Evolutionary conservation across 1,140 invertebrate genomes (phyloP).

Genomic region (Ceratina japonica): DNA sequence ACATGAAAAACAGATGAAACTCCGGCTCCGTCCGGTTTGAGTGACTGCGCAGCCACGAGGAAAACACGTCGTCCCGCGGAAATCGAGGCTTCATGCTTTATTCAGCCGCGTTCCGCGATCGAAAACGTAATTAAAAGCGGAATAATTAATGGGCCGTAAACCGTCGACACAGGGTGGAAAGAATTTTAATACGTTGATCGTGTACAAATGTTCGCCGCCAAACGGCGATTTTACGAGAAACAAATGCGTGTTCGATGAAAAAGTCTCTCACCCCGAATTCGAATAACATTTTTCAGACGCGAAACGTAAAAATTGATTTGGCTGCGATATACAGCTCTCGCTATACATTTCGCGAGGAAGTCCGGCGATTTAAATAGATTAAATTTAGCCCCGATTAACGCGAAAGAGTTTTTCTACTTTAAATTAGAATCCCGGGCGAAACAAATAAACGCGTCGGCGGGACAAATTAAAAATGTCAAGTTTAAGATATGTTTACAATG

Average conservation of each 20-base stretch:
- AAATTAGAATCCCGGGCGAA: no score
- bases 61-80: background rate
- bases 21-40: background rate
- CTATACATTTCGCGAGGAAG: no score
- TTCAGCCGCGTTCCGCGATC: conserved; percentile 14
- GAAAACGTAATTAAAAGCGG: conserved; percentile 29
- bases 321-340: no score
- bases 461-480: background rate
- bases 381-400: no score
- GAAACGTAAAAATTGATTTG: background rate
- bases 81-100: conserved; percentile 23
- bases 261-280: no score
- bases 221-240: background rate
- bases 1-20: background rate
- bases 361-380: no score
- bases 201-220: no score
- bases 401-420: no score
- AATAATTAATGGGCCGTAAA: conserved; percentile 25
- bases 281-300: no score
- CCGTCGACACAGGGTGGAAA: background rate
- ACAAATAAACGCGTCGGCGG: no score
- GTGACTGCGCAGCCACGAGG: background rate
- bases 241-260: no score
- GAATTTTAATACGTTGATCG: conserved; percentile 8
- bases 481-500: background rate